A percentile compares a stretch with the other conserved stretches of the same genome.
Evolutionary conservation across 2,797 vertebrate genomes (phyloP).

Genomic region (Lepus oiostolus): DNA sequence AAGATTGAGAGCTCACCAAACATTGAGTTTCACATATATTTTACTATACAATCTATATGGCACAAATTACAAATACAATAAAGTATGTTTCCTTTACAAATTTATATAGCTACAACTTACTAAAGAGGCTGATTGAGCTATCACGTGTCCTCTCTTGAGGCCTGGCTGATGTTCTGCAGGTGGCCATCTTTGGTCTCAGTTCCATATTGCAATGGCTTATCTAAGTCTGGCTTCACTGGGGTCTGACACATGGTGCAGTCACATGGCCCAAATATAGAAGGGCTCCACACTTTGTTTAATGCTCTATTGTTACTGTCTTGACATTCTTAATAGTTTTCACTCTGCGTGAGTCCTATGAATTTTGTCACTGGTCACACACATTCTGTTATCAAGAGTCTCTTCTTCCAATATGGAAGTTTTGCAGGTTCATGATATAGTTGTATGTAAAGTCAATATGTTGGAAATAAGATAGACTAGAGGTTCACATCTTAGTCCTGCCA

Average conservation of each 20-base stretch:
- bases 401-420: constrained; percentile 2
- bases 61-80: background rate
- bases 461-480: background rate
- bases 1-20: background rate
- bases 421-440: background rate
- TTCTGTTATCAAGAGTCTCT: background rate
- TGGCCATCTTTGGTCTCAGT: background rate
- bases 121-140: background rate
- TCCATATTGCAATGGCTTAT: background rate
- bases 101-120: background rate
- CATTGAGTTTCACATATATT: background rate
- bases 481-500: background rate
- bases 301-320: background rate
- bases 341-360: background rate
- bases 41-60: background rate
- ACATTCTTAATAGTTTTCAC: background rate
- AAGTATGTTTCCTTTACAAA: constrained; percentile 6
- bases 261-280: background rate
- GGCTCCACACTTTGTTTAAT: background rate
- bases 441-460: background rate
- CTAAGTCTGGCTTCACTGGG: background rate
- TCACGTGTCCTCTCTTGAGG: background rate
- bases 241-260: background rate
- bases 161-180: background rate
- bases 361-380: background rate